Evolutionary conservation across 2,888 invertebrate genomes (phyloP), one percentile per base, ranked within the genome.

Genomic region (Drosophila peninsularis): DNA sequence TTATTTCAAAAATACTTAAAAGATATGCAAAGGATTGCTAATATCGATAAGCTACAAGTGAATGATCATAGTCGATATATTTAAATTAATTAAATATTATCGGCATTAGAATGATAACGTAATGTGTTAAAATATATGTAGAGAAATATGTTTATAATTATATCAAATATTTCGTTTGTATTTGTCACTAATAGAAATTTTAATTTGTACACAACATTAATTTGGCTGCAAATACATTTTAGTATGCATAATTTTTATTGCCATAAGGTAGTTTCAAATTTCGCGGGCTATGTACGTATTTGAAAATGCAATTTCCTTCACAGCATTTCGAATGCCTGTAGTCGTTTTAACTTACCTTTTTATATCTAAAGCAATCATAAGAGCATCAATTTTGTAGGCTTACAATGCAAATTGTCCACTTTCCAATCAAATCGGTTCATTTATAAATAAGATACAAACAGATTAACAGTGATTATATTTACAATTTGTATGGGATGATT

Each of bases 401-500:
- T 10, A 1, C 9, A 5, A 1, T 27, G 0, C n/a, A 0, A n/a
- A 11, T 27, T n/a, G n/a, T 5, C 9, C 45, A n/a, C 32, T 34
- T 34, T 55, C 34, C 5, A 52, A 52, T 21, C 63, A 57, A 53
- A 73, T 60, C 53, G 5, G 5, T 4, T 39, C 30, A 14, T 54
- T 54, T 50, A 50, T 32, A 55, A 32, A 55, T 42, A 55, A 63
- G 73, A 78, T 73, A 68, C 55, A 78, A 57, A 63, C 34, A 57
- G 62, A 57, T 68, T 73, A 75, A 75, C 74, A 75, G 74, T 73
- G 75, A 73, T 54, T 75, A 67, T 75, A 75, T 75, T 75, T 75
- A 75, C 75, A 75, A 73, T 73, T 78, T 78, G 62, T 68, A 73
- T 75, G 73, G 75, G 78, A 78, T 75, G 75, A 78, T 78, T 73